Base-by-base conservation (phyloP, 23 tunicate genomes). In the Corella eumyota region DNA sequence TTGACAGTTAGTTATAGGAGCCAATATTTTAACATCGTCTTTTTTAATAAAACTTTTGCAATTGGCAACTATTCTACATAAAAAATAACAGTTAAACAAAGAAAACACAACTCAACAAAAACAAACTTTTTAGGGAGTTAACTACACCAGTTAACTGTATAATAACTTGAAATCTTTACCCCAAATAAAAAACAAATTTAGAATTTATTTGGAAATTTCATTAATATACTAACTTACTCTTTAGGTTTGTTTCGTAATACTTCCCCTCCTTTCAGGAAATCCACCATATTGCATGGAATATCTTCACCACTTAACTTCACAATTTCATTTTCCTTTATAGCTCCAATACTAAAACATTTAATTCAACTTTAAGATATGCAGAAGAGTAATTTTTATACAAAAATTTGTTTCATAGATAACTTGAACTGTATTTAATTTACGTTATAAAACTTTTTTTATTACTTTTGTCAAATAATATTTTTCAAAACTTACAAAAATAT, bases 1-100 rank as follows among this genome's bases (percentile, higher is more conserved):
- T 60, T 74, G 76, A 56, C 85, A 79, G 28, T 59, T 61, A 13
- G 93, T 83, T 9, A 83, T 62, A 25, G 93, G 93, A 6, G 93
- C 47, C 29, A 83, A 36, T 3, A 83, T 25, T 38, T 62, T 52
- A 0, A 83, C 36, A 19, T 74, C 79, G 67, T 58, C 56, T 54
- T 62, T 52, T 45, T 66, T 6, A 25, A 67, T 1, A 47, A 30
- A 5, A 3, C 11, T 33, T 1, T 45, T 27, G 45, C 59, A 48
- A 31, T 45, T 62, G 2, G 33, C 52, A 19, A 25, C 29, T n/a
- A 38, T 26, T 24, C 68, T 62, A 23, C 20, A 31, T 32, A 60
- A 60, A 60, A 60, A 11, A 9, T 40, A 9, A 9, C n/a, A n/a
- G n/a, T n/a, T n/a, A n/a, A n/a, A n/a, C n/a, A n/a, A n/a, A n/a